phyloP scores from a whole-genome alignment of 2,113 vertebrate species.

The Morone chrysops region DNA sequence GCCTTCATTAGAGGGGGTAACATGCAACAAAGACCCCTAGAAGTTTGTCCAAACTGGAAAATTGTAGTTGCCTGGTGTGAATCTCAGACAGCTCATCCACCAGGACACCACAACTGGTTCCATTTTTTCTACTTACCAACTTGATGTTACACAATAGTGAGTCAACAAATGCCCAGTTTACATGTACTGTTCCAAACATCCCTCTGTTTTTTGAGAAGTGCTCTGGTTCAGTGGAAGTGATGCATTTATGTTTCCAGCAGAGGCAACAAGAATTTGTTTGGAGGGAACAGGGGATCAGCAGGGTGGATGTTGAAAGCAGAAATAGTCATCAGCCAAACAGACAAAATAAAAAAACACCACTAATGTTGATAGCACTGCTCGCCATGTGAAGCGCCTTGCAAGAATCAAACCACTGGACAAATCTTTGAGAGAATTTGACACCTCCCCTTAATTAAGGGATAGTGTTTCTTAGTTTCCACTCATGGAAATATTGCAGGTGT shows the following conservation, averaged over 20 bases:
- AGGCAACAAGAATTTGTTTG: neutral
- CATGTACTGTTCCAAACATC: neutral
- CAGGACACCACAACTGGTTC: neutral
- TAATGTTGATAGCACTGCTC: neutral
- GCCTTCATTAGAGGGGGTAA: neutral
- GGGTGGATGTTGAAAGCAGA: neutral
- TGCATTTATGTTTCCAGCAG: neutral
- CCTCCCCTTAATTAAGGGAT: too few species aligned
- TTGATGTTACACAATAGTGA: constrained; percentile 13
- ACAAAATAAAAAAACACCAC: neutral
- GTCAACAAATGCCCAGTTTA: neutral
- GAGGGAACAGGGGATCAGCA: neutral
- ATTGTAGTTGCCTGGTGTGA: neutral
- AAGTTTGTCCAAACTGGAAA: neutral
- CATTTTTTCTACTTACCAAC: neutral
- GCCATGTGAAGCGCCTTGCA: neutral
- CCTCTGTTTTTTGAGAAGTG: neutral
- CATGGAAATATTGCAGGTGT: neutral
- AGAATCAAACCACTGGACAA: neutral
- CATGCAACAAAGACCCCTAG: neutral
- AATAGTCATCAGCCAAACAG: neutral
- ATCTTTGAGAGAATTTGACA: neutral
- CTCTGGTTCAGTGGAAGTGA: neutral
- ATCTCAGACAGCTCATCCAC: neutral
- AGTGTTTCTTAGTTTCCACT: neutral